These are phyloP conservation scores for Ciconia maguari DNA, from an alignment of 2,113 vertebrate genomes.

Conservation along the genomic window DNA sequence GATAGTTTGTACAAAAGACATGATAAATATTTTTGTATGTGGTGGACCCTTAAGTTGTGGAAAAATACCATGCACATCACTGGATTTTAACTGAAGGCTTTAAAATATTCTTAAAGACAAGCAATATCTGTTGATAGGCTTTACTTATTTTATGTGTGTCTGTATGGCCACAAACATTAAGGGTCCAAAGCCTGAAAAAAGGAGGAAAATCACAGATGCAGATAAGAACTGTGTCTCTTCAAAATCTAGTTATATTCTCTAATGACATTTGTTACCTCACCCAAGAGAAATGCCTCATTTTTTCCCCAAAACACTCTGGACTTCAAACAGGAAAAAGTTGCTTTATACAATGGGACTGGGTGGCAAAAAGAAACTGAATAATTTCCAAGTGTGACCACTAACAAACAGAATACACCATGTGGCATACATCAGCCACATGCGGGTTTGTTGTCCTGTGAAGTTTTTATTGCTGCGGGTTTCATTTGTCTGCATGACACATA, in stretches of 20 bases:
- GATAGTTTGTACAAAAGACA: neutral
- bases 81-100: neutral
- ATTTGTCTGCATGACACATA: constrained; percentile 13
- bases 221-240: neutral
- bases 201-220: neutral
- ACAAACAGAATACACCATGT: constrained; percentile 36
- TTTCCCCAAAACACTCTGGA: neutral
- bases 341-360: neutral
- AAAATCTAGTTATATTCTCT: neutral
- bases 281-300: neutral
- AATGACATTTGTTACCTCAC: neutral
- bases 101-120: neutral
- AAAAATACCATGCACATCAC: neutral
- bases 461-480: constrained; percentile 34
- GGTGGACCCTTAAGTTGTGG: neutral
- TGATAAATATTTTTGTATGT: neutral
- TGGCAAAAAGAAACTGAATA: constrained; percentile 29
- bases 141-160: neutral
- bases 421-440: constrained; percentile 27
- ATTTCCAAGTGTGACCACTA: constrained; percentile 44
- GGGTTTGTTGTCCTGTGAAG: constrained; percentile 27
- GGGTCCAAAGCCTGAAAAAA: neutral
- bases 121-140: neutral
- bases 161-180: neutral
- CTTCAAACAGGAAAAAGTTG: neutral